Evolutionary conservation across 92 coral and sea anemone genomes (phyloP), one percentile per base, ranked within the genome.

Genomic region (Heliopora coerulea): DNA sequence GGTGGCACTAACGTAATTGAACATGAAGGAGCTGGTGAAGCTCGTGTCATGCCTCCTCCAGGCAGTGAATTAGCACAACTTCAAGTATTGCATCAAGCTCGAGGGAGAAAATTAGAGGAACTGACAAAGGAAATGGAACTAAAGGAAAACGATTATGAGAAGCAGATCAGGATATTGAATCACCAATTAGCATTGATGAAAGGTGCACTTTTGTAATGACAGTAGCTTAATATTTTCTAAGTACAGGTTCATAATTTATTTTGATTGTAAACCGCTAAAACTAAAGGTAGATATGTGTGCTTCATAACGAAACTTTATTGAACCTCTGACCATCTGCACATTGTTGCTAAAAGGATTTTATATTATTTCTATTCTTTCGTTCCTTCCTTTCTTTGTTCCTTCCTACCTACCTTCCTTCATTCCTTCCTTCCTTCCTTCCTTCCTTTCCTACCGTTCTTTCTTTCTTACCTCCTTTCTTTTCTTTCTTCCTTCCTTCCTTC

Each of bases 71-170:
- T 52, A 10, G 83, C 86, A 1, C 99, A 95, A 79, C 83, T 95
- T 7, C 96, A 90, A 82, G 73, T 88, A n/a, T 70, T 95, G 69
- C 89, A 95, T 68, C 88, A 87, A 60, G 99, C 99, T 20, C 85
- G 99, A 11, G 96, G 96, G 23, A 74, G 99, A 41, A 90, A 95
- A 42, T 75, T 95, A 56, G 95, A 95, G 74, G 96, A 95, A 40
- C 50, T 95, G 63, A 87, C 90, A 18, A 78, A 79, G 49, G 79
- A 86, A 54, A 56, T 90, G 63, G 82, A 86, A n/a, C 76, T 62
- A 52, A 83, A 89, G 66, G 99, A 95, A 61, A 92, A 95, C n/a
- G 99, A 90, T 57, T 73, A 88, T 78, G 83, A 86, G 70, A 80
- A 87, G 58, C 88, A 95, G 85, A 90, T 90, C 14, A 80, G 99